Base-by-base conservation (phyloP, 2,888 invertebrate genomes). In the Teleogryllus oceanicus region DNA sequence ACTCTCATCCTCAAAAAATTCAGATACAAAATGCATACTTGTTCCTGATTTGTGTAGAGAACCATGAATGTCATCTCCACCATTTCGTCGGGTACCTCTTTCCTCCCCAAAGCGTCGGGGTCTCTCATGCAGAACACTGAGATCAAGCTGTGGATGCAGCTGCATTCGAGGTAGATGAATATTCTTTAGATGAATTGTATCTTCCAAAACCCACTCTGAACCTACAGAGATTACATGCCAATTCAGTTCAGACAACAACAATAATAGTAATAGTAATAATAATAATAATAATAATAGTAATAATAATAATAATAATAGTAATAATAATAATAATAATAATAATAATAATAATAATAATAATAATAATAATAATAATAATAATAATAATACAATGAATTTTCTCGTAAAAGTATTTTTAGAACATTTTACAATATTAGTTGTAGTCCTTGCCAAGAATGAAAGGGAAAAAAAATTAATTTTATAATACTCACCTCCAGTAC, bases 151-250 rank as follows among this genome's bases (percentile, higher is more conserved):
- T 78, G 94, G 93, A 83, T 95, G 95, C 1, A 95, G 91, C 83
- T 93, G 92, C 20, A 95, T 94, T 79, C 94, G 88, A 0, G 95
- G 96, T 83, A 98, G 87, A 85, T 95, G 94, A 82, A 98, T 96
- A 86, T 98, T 97, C 86, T 95, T 93, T 84, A 99, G 87, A 83
- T 97, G 96, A 83, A 99, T 97, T 1, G 96, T 96, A 84, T 99
- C 98, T 86, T 99, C 98, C 16, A 97, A 88, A 76, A 97, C 90
- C 98, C 98, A 99, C 84, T 91, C 90, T 16, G 90, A 90, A 13
- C 91, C 87, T 87, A 79, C 11, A 81, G 81, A 74, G 62, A 79
- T 75, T 50, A 79, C 37, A 79, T 13, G 74, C 75, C 62, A 50
- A 13, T 37, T 13, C 10, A 21, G 5, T 37, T 21, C 21, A 21